A percentile compares a stretch with the other conserved stretches of the same genome.
Evolutionary conservation across 2,888 invertebrate genomes (phyloP).

Genomic region (Atethmia centrago): DNA sequence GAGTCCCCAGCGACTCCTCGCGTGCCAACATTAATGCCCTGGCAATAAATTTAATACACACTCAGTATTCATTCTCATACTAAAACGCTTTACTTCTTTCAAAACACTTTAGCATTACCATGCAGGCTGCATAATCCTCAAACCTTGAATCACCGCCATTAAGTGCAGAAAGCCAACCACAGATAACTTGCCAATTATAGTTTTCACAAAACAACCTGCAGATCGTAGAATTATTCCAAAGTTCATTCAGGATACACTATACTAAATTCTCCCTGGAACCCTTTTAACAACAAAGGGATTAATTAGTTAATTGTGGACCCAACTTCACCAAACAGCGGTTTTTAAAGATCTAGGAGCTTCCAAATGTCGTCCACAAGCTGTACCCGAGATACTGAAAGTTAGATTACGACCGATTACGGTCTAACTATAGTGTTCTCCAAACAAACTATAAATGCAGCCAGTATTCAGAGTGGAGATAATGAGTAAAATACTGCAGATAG

Average conservation of each 20-base stretch:
- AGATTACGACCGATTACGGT: constrained; percentile 5
- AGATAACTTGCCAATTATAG: not conserved
- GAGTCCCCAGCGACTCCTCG: too few species aligned
- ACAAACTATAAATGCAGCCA: constrained; percentile 11
- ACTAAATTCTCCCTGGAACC: not conserved
- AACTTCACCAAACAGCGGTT: constrained; percentile 19
- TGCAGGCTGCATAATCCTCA: not conserved
- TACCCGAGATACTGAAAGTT: not conserved
- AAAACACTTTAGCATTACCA: not conserved
- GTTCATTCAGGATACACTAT: not conserved
- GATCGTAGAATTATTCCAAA: not conserved
- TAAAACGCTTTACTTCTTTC: not conserved
- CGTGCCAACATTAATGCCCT: not conserved
- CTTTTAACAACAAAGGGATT: constrained; percentile 17
- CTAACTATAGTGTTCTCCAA: not conserved
- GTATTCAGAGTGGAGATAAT: constrained; percentile 6
- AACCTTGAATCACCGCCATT: not conserved
- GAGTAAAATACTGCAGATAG: constrained; percentile 1
- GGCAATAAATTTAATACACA: not conserved
- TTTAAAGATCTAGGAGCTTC: not conserved
- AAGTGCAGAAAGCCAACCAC: not conserved
- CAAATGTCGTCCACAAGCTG: constrained; percentile 16
- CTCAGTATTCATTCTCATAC: not conserved
- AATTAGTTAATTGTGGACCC: constrained; percentile 13
- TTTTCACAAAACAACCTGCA: constrained; percentile 4